phyloP scores from a whole-genome alignment of 1,140 invertebrate genomes.

The Brachionus rubens region DNA sequence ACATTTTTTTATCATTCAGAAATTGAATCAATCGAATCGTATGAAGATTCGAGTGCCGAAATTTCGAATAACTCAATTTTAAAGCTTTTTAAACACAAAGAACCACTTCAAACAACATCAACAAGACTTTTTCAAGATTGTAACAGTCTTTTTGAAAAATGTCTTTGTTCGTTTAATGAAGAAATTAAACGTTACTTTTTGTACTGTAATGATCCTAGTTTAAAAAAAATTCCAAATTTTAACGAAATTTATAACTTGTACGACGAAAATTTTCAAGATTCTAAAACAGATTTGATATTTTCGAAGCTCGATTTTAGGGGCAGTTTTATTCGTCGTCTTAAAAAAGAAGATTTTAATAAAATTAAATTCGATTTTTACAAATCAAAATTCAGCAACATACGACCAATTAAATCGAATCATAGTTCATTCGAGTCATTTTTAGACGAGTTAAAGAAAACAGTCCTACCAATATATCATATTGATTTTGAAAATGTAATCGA shows the following conservation, averaged over 20 bases:
- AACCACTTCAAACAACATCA: not conserved
- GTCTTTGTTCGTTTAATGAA: conserved; percentile 30
- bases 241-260: not conserved
- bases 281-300: conserved; percentile 5
- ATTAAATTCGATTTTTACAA: conserved; percentile 21
- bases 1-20: no score
- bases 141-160: conserved; percentile 9
- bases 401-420: not conserved
- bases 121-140: not conserved
- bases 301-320: conserved; percentile 22
- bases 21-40: no score
- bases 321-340: conserved; percentile 4
- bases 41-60: no score
- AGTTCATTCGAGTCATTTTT: conserved; percentile 12
- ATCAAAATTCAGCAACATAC: not conserved
- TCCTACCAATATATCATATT: conserved; percentile 38
- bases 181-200: conserved; percentile 8
- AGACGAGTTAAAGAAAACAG: conserved; percentile 11
- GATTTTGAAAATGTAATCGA: conserved; percentile 38
- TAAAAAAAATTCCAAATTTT: conserved; percentile 36
- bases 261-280: not conserved
- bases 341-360: not conserved
- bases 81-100: not conserved
- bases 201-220: conserved; percentile 33
- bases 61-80: not conserved